Conservation (phyloP, 2,888 invertebrate genomes). For the Pristionchus arcanus region DNA sequence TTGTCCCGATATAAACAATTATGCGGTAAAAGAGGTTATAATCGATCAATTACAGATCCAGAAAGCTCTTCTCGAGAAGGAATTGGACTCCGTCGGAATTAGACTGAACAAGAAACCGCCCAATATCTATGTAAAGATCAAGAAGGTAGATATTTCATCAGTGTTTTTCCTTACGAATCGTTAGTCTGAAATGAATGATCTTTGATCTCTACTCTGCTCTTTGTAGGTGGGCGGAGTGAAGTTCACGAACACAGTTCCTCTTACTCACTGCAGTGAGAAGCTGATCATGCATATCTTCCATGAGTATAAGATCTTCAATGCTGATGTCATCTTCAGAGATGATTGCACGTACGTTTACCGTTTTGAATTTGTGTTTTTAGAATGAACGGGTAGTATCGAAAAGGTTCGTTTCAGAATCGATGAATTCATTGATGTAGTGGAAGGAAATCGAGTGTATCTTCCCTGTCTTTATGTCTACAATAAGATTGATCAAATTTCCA, state of each 20-base stretch:
- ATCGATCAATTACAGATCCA: neutral
- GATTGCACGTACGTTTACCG: conserved; percentile 87
- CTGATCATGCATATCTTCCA: conserved; percentile 97
- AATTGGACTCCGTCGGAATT: conserved; percentile 97
- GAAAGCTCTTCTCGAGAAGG: conserved; percentile 86
- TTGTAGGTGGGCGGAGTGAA: conserved; percentile 88
- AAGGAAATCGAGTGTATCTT: conserved; percentile 84
- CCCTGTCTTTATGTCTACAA: conserved; percentile 98
- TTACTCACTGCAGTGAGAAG: conserved; percentile 95
- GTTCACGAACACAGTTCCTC: conserved; percentile 94
- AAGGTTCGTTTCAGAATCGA: conserved; percentile 82
- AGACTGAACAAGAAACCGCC: conserved; percentile 95
- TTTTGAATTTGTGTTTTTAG: too few species aligned
- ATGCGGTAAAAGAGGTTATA: neutral
- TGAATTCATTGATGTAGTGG: conserved; percentile 97
- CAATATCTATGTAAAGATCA: conserved; percentile 97
- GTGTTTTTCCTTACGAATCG: neutral
- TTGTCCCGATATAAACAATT: too few species aligned
- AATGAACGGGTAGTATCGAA: too few species aligned
- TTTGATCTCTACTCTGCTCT: neutral
- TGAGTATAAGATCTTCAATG: conserved; percentile 90
- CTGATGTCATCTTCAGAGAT: conserved; percentile 91
- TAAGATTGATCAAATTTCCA: conserved; percentile 99
- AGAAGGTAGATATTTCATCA: conserved; percentile 62
- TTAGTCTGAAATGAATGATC: neutral